phyloP scores from a whole-genome alignment of 2,888 invertebrate species.

The Microplitis manilae region DNA sequence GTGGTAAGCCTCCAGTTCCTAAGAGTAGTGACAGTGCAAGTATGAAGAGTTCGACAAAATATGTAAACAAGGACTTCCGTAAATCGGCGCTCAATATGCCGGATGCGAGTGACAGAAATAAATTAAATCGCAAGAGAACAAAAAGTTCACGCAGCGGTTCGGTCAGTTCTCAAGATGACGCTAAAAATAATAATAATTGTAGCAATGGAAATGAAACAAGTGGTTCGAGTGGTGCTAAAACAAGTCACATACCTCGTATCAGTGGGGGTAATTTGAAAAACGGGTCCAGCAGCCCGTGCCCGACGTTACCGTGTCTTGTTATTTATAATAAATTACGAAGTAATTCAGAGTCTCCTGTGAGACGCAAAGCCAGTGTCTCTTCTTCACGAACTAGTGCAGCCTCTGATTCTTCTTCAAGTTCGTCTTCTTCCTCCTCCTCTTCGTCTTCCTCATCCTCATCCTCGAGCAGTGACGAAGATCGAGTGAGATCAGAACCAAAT shows the following conservation, averaged over 20 bases:
- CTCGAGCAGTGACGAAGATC: slow-evolving; percentile 55
- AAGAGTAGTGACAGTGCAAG: slow-evolving; percentile 68
- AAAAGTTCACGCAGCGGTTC: slow-evolving; percentile 70
- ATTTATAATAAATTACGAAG: slow-evolving; percentile 49
- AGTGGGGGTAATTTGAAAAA: slow-evolving; percentile 3
- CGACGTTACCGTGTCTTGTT: slow-evolving; percentile 34
- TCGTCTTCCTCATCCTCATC: slow-evolving; percentile 60
- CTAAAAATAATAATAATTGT: slow-evolving; percentile 47
- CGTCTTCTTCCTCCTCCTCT: slow-evolving; percentile 33
- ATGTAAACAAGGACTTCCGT: slow-evolving; percentile 81
- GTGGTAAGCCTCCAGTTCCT: slow-evolving; percentile 72
- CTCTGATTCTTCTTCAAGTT: slow-evolving; percentile 52
- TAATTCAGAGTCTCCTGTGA: slow-evolving; percentile 54
- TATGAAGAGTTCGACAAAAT: slow-evolving; percentile 61
- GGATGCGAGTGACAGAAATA: slow-evolving; percentile 67
- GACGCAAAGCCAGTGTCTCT: slow-evolving; percentile 43
- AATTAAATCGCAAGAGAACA: slow-evolving; percentile 56
- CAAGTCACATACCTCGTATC: slow-evolving; percentile 4
- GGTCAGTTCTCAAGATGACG: slow-evolving; percentile 70
- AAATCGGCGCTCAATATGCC: slow-evolving; percentile 82
- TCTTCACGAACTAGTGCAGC: slow-evolving; percentile 58
- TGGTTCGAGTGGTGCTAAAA: slow-evolving; percentile 7
- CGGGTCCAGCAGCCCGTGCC: slow-evolving; percentile 27
- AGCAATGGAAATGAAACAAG: not conserved
- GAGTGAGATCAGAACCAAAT: slow-evolving; percentile 48